A percentile compares a stretch with the other conserved stretches of the same genome.
phyloP scores from a whole-genome alignment of 2,113 vertebrate species.

The Piprites chloris region DNA sequence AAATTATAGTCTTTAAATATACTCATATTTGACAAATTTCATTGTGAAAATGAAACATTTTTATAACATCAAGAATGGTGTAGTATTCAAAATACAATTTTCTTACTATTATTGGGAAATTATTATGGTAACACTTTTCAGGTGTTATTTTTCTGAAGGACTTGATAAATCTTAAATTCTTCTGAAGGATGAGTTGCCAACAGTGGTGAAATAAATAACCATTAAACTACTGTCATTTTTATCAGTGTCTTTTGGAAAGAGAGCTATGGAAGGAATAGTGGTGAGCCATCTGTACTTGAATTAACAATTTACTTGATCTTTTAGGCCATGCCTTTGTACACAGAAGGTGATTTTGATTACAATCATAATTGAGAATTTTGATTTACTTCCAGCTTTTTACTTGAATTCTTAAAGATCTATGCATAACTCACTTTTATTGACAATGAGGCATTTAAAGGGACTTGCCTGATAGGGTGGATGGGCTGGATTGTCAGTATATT shows the following conservation, averaged over 20 bases:
- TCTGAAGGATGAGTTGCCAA: not conserved
- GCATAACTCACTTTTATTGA: not conserved
- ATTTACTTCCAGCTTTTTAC: not conserved
- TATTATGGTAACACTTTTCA: not conserved
- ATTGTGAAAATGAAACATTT: not conserved
- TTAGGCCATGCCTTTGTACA: not conserved
- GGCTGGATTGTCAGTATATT: not conserved
- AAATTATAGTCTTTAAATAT: not conserved
- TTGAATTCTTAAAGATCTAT: not conserved
- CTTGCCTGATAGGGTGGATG: not conserved
- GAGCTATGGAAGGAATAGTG: not conserved
- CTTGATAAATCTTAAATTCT: not conserved
- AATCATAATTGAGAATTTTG: not conserved
- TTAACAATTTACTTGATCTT: not conserved
- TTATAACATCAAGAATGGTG: not conserved
- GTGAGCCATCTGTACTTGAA: not conserved
- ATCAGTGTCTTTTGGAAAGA: not conserved
- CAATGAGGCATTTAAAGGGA: not conserved
- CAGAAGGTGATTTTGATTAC: constrained; percentile 5
- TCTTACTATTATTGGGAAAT: not conserved
- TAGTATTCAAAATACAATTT: not conserved
- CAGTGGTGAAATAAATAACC: constrained; percentile 5
- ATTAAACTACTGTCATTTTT: constrained; percentile 8
- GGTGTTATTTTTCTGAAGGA: not conserved
- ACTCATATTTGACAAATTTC: not conserved